Conservation (phyloP, 2,113 vertebrate species). For the Eira barbara region DNA sequence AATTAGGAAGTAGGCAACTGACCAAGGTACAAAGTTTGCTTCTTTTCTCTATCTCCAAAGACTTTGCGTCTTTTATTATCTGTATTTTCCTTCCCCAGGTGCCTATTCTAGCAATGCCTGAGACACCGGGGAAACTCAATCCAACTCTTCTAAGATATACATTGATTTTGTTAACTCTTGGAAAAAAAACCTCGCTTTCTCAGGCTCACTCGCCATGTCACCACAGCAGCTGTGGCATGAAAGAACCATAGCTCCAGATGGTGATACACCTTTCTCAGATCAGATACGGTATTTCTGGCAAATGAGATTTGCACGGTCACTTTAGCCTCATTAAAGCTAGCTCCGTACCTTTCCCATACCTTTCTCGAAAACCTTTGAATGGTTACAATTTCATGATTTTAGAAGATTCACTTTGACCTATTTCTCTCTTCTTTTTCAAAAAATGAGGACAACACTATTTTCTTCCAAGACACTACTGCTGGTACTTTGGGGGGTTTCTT, state of each 20-base stretch:
- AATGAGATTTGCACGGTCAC: slow-evolving; percentile 16
- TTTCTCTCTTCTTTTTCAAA: slow-evolving; percentile 24
- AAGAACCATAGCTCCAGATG: background rate
- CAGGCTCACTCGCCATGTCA: background rate
- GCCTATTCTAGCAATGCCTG: background rate
- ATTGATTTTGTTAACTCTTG: slow-evolving; percentile 1
- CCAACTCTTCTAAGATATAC: background rate
- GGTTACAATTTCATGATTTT: slow-evolving; percentile 29
- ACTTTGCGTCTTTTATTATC: background rate
- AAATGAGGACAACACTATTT: slow-evolving; percentile 43
- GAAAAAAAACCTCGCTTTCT: background rate
- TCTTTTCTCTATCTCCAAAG: background rate
- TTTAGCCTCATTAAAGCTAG: slow-evolving; percentile 39
- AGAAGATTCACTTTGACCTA: slow-evolving; percentile 49
- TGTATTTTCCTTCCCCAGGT: background rate
- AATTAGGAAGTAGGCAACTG: background rate
- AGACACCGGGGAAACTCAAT: background rate
- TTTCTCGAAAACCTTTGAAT: slow-evolving; percentile 49
- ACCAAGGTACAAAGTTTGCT: background rate
- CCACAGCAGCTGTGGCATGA: background rate
- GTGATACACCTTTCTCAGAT: background rate
- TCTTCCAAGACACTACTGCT: slow-evolving; percentile 26
- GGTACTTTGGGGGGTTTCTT: background rate
- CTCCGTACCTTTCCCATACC: background rate
- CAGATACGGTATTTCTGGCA: background rate